These are phyloP conservation scores for Rhopalosiphum maidis DNA, from an alignment of 1,140 invertebrate genomes.

Conservation along the genomic window DNA sequence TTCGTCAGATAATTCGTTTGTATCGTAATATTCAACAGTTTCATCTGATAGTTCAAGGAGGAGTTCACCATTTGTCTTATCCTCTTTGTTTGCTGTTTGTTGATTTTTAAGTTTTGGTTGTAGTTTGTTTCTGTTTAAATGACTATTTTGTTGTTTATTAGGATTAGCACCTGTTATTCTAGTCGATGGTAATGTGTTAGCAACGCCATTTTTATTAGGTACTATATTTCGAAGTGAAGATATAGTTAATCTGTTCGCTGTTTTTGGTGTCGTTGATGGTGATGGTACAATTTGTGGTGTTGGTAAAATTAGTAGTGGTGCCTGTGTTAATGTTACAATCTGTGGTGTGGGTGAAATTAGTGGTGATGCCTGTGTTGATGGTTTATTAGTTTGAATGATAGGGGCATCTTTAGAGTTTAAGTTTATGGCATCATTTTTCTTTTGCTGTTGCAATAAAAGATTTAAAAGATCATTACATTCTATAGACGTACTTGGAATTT, in stretches of 20 bases:
- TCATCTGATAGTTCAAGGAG: not conserved
- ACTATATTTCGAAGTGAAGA: not conserved
- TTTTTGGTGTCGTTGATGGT: not conserved
- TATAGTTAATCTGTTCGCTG: not conserved
- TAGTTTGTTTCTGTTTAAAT: too few species aligned
- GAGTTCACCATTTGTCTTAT: not conserved
- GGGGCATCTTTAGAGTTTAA: too few species aligned
- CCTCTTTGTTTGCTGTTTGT: too few species aligned
- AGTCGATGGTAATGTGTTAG: not conserved
- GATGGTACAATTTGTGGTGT: not conserved
- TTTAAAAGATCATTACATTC: not conserved
- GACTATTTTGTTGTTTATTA: too few species aligned
- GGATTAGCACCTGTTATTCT: not conserved
- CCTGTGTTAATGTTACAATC: not conserved
- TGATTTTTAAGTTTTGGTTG: too few species aligned
- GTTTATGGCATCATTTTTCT: too few species aligned
- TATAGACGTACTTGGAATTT: not conserved
- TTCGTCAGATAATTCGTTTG: not conserved
- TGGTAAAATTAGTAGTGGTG: not conserved
- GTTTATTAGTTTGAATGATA: not conserved
- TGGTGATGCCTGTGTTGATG: not conserved
- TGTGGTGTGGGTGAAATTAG: not conserved
- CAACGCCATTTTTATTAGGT: not conserved
- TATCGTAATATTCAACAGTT: not conserved
- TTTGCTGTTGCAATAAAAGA: not conserved